phyloP scores from a whole-genome alignment of 1,140 invertebrate genomes.

The Riptortus pedestris region DNA sequence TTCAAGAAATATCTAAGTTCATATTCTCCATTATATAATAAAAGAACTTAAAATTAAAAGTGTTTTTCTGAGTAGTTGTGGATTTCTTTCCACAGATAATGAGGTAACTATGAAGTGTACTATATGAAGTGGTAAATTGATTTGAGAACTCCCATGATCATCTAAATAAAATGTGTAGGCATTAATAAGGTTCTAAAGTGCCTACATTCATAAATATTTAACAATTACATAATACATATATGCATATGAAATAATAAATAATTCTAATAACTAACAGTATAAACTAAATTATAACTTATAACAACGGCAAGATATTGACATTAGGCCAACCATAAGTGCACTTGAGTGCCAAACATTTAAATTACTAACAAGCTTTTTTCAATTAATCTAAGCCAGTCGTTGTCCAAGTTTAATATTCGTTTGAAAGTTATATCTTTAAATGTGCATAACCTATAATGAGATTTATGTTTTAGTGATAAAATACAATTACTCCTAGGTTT shows the following conservation, averaged over 20 bases:
- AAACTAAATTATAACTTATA: conserved; percentile 3
- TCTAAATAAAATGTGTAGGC: too few species aligned
- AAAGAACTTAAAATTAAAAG: too few species aligned
- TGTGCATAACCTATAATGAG: conserved; percentile 1
- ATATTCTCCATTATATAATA: too few species aligned
- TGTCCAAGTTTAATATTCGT: conserved; percentile 1
- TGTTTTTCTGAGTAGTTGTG: too few species aligned
- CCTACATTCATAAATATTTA: not conserved
- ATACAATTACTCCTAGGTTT: conserved; percentile 8
- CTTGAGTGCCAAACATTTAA: not conserved
- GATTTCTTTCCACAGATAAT: too few species aligned
- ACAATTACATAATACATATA: not conserved
- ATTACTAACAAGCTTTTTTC: not conserved
- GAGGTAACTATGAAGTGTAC: too few species aligned
- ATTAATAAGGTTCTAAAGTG: too few species aligned
- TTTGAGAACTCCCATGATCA: too few species aligned
- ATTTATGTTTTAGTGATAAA: not conserved
- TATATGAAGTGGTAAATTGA: too few species aligned
- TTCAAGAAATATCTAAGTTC: too few species aligned
- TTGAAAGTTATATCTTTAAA: not conserved
- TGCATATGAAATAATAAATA: not conserved
- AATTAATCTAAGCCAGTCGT: conserved; percentile 9
- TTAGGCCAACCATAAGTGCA: not conserved
- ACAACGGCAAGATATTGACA: conserved; percentile 15
- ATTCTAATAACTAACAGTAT: not conserved